Evolutionary conservation across 2,888 invertebrate genomes (phyloP), one percentile per base, ranked within the genome.

Genomic region (Phasia obesa): DNA sequence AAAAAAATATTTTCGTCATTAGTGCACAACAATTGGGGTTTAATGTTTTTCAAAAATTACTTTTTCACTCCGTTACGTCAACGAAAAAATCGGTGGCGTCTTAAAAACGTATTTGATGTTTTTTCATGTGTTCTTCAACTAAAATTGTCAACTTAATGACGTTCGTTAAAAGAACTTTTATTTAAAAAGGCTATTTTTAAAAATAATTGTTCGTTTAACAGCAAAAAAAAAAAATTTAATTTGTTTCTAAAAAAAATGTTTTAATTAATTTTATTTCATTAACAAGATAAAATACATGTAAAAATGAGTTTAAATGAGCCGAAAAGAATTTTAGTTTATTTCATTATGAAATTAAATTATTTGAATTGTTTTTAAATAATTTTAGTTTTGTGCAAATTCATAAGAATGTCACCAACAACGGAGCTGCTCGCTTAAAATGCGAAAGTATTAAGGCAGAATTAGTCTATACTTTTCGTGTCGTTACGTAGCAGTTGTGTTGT

Each of bases 201-300:
- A 70, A 31, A 21, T 21, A 59, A 35, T 35, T 35, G 9, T 35
- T 35, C 35, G 11, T 35, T 35, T 5, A 49, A 7, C 17, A 25
- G 6, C 4, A 27, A 35, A 11, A 23, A 42, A 55, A 55, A 51
- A 44, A 38, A 25, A 44, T 4, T 25, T 5, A 27, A 17, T 44
- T 62, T 47, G n/a, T n/a, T n/a, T n/a, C n/a, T n/a, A n/a, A n/a
- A n/a, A n/a, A n/a, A n/a, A n/a, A n/a, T 74, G 44, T 17, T 74
- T 53, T 44, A 64, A 73, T 53, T 73, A 73, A 73, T 62, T 62
- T 53, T n/a, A 38, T 38, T 25, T 19, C 5, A 44, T 69, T 57
- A 23, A 2, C 7, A 3, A 5, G 5, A 35, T 35, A 27, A 57
- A 21, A 27, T 2, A 47, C 15, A n/a, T 27, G 19, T 17, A 7